These are phyloP conservation scores for Bufotes viridis DNA, from an alignment of 2,797 vertebrate genomes.

Conservation along the genomic window DNA sequence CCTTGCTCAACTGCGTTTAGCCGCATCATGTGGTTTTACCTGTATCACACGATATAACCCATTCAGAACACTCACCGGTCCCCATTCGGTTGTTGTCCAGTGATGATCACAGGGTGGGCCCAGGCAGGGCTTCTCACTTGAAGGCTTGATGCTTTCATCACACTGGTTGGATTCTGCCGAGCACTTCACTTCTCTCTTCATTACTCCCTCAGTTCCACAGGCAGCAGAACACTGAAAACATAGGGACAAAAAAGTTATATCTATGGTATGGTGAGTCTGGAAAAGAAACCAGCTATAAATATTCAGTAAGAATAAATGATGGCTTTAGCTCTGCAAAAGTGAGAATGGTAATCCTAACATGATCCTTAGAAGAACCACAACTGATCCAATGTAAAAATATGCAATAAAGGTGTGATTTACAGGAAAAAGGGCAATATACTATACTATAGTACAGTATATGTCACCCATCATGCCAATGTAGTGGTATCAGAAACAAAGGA, in stretches of 20 bases:
- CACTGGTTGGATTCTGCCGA: constrained; percentile 80
- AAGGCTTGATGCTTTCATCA: constrained; percentile 77
- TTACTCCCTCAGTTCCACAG: constrained; percentile 77
- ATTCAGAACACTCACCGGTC: constrained; percentile 78
- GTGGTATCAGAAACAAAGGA: neutral
- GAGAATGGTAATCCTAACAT: no score
- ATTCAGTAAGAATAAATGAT: neutral
- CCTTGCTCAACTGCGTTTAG: no score
- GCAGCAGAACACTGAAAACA: constrained; percentile 79
- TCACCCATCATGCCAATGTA: neutral
- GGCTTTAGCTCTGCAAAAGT: no score
- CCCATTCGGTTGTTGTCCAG: constrained; percentile 88
- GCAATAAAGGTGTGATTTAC: no score
- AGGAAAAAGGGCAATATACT: no score
- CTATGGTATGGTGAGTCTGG: neutral
- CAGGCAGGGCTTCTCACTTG: constrained; percentile 76
- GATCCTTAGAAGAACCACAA: no score
- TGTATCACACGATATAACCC: neutral
- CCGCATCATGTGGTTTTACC: neutral
- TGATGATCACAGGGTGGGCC: constrained; percentile 83
- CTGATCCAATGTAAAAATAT: no score
- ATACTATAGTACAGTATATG: no score
- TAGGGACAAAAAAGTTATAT: neutral
- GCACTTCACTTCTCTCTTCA: constrained; percentile 84
- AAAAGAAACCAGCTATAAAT: neutral